Conservation (phyloP, 2,113 vertebrate species). For the Haemorhous mexicanus region DNA sequence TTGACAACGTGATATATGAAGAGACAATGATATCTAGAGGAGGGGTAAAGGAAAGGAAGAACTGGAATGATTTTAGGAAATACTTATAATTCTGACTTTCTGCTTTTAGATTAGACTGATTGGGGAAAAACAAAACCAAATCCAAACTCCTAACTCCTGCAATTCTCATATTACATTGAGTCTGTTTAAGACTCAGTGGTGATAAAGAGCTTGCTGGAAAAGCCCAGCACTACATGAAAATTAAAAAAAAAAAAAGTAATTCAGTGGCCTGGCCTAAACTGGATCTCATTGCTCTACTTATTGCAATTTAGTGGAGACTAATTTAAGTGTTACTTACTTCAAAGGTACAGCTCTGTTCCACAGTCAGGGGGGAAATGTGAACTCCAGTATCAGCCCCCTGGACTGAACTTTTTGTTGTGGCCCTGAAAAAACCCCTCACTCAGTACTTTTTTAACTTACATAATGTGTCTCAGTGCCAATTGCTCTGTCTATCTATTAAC, state of each 20-base stretch:
- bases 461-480: background rate
- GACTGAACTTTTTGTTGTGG: background rate
- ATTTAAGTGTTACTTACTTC: background rate
- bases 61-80: background rate
- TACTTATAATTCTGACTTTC: background rate
- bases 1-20: background rate
- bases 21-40: background rate
- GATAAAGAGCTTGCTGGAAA: background rate
- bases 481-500: conserved; percentile 38
- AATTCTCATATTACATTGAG: background rate
- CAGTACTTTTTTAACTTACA: background rate
- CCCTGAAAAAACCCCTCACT: background rate
- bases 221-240: background rate
- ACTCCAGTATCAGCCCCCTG: background rate
- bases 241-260: background rate
- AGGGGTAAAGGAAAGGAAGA: background rate
- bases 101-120: background rate
- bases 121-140: background rate
- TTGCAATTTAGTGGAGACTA: background rate
- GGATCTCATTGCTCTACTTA: background rate
- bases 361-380: background rate
- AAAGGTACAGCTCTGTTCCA: background rate
- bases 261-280: background rate
- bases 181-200: background rate
- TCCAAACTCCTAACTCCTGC: background rate